Evolutionary conservation across 2,888 invertebrate species (phyloP), one percentile per base, ranked within the genome.

Genomic region (Lasioglossum oenotherae): DNA sequence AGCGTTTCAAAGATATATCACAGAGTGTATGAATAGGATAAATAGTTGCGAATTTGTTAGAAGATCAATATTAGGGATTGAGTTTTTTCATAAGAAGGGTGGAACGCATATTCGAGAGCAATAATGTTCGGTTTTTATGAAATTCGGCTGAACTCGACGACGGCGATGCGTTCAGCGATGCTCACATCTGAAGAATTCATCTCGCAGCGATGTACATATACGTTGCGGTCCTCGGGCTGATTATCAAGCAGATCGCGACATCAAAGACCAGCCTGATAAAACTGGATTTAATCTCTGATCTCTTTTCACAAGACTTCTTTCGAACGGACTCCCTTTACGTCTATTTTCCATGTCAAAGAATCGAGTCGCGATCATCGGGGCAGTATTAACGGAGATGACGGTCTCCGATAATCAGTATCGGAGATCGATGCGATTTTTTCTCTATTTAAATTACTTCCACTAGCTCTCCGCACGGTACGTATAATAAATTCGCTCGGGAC

Each of bases 181-280:
- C 57, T 77, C 87, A 81, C 77, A 76, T 84, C 83, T 71, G 64
- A 78, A 82, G 88, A 89, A 88, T 89, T 89, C 69, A 89, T 86
- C 80, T 86, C 78, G 0, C 60, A 64, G 46, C 80, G 86, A 87
- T 87, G 87, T 31, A n/a, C n/a, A 31, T 89, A 88, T 89, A 88
- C 83, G 87, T 85, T 81, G 74, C 73, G n/a, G 76, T 49, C 80
- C 75, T 31, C 73, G 74, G 73, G 23, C 76, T 82, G 83, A 89
- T 88, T 89, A 86, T 88, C 79, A 88, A 89, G 86, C 86, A 85
- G 85, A 85, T 83, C 64, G 81, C 35, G 78, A 80, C 80, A 84
- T 89, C 85, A 88, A 89, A 89, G 83, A 38, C 41, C 67, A 23
- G n/a, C 79, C 81, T 72, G 80, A 85, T 87, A 88, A 88, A 89